Evolutionary conservation across 2,888 invertebrate species (phyloP), one percentile per base, ranked within the genome.

Genomic region (Horisme vitalbata): DNA sequence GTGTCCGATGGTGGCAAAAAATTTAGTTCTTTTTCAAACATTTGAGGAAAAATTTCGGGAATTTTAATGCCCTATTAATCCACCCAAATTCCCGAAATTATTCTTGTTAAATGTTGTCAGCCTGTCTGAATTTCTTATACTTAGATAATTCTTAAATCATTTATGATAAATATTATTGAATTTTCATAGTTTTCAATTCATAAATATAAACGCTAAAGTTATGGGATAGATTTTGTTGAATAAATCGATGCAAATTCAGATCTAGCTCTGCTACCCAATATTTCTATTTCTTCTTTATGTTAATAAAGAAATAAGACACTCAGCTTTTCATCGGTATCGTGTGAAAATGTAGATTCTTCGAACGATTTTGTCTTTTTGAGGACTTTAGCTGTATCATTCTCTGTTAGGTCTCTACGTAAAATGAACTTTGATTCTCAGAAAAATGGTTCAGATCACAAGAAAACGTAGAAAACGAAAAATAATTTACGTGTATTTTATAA

Each of bases 201-300:
- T n/a, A n/a, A n/a, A n/a, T n/a, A n/a, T n/a, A n/a, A n/a, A n/a
- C n/a, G n/a, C n/a, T n/a, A n/a, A n/a, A n/a, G n/a, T n/a, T n/a
- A n/a, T n/a, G n/a, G n/a, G n/a, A n/a, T n/a, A n/a, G n/a, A n/a
- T n/a, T n/a, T n/a, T n/a, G n/a, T n/a, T n/a, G 31, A 47, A 47
- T 43, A 46, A 44, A 49, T 37, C 27, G 46, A 54, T 54, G 20
- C 13, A 44, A 39, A 41, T 35, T 33, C 33, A 34, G 31, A 36
- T 31, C 38, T 28, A 41, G 34, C 34, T 31, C 26, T 33, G 23
- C 41, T 45, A 50, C 27, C 33, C 52, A 55, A 57, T 44, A 45
- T 38, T 39, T 34, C 53, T 51, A 54, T n/a, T n/a, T n/a, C n/a
- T n/a, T 48, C 49, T 46, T 53, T 58, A 58, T 55, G 51, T 53